These are phyloP conservation scores for Scrobipalpa costella DNA, from an alignment of 2,888 invertebrate genomes.

Conservation along the genomic window DNA sequence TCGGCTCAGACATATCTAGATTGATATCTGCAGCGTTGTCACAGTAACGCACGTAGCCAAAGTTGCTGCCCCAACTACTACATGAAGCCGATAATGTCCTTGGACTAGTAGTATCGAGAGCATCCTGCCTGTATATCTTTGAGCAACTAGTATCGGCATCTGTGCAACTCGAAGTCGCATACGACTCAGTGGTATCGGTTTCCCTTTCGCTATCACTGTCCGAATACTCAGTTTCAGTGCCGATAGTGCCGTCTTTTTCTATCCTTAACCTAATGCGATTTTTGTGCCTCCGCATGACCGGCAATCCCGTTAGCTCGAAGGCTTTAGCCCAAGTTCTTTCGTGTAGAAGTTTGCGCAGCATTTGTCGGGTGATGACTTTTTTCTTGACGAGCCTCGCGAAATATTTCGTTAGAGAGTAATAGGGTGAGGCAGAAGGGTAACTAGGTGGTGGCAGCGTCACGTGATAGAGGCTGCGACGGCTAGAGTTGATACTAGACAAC, in stretches of 20 bases:
- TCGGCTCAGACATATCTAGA: constrained; percentile 50
- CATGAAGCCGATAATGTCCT: constrained; percentile 70
- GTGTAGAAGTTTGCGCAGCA: constrained; percentile 88
- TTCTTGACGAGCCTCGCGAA: constrained; percentile 88
- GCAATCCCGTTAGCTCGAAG: constrained; percentile 70
- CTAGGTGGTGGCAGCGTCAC: constrained; percentile 86
- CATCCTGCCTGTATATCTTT: constrained; percentile 82
- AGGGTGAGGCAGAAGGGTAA: constrained; percentile 89
- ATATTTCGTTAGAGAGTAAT: constrained; percentile 88
- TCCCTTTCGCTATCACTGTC: constrained; percentile 71
- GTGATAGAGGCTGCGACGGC: constrained; percentile 78
- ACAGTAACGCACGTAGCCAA: constrained; percentile 85
- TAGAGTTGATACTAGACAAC: constrained; percentile 78
- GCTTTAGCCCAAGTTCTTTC: constrained; percentile 78
- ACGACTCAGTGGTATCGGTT: constrained; percentile 68
- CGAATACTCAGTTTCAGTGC: constrained; percentile 66
- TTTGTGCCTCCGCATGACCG: constrained; percentile 70
- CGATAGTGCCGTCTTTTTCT: constrained; percentile 69
- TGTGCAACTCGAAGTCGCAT: constrained; percentile 64
- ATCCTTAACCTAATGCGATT: constrained; percentile 69
- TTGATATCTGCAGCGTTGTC: constrained; percentile 75
- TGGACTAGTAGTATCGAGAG: constrained; percentile 76
- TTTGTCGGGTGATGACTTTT: constrained; percentile 85
- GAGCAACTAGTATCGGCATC: constrained; percentile 57
- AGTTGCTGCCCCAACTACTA: constrained; percentile 82